Evolutionary conservation across 2,888 invertebrate genomes (phyloP).

Genomic region (Stenurella melanura): DNA sequence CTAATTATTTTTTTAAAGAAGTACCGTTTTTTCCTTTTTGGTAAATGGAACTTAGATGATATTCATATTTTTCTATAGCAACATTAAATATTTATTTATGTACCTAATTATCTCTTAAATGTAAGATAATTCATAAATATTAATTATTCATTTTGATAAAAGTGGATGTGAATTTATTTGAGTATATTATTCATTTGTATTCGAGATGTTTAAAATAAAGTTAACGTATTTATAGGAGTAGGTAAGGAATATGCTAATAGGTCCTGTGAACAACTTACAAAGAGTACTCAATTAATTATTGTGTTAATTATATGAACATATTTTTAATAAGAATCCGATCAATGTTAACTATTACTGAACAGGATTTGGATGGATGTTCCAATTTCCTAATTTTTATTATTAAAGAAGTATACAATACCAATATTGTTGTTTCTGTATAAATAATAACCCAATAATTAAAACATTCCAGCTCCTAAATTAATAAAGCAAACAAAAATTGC

Average conservation of each 20-base stretch:
- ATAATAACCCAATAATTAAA: no score
- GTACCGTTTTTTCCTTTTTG: neutral
- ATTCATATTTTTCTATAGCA: constrained; percentile 12
- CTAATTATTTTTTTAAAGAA: constrained; percentile 14
- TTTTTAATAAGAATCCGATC: neutral
- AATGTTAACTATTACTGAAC: neutral
- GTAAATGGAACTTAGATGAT: neutral
- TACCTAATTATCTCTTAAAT: neutral
- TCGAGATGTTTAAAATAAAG: neutral
- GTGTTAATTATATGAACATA: neutral
- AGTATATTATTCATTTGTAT: constrained; percentile 4
- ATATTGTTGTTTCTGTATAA: neutral
- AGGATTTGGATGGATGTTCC: neutral
- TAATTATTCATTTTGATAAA: neutral
- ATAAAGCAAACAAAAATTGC: no score
- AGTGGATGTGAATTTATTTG: constrained; percentile 2
- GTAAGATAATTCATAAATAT: neutral
- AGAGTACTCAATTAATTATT: neutral
- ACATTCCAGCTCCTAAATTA: no score
- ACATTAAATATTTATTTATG: constrained; percentile 1
- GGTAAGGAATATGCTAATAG: neutral
- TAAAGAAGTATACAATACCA: neutral
- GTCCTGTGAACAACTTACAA: neutral
- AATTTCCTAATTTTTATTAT: neutral
- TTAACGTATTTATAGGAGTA: neutral